These are phyloP conservation scores for Coelopa pilipes DNA, from an alignment of 2,888 invertebrate genomes.

Conservation along the genomic window DNA sequence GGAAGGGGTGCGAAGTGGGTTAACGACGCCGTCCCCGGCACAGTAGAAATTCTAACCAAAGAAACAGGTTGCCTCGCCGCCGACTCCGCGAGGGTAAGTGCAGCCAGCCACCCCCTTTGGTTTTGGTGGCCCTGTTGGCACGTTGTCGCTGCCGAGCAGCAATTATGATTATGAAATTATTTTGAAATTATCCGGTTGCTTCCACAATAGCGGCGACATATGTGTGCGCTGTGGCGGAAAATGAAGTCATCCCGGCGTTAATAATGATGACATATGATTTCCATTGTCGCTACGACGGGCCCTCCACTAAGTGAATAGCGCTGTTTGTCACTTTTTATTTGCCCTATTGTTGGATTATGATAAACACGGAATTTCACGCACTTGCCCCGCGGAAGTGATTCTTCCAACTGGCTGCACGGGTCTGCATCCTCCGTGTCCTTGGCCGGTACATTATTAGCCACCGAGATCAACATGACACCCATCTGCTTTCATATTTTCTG, in stretches of 20 bases:
- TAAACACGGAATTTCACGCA: constrained; percentile 28
- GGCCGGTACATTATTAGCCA: constrained; percentile 64
- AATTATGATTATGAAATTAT: constrained; percentile 65
- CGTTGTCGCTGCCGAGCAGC: constrained; percentile 29
- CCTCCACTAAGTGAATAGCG: constrained; percentile 58
- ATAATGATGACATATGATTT: constrained; percentile 68
- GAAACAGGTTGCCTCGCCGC: constrained; percentile 61
- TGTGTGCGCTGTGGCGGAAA: constrained; percentile 61
- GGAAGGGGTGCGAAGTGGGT: constrained; percentile 17
- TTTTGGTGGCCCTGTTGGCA: constrained; percentile 24
- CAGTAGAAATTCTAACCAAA: constrained; percentile 42
- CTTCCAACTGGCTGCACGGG: too few species aligned
- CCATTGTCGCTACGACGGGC: constrained; percentile 58
- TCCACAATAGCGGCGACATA: constrained; percentile 52
- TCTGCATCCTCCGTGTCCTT: constrained; percentile 51
- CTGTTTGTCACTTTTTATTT: constrained; percentile 56
- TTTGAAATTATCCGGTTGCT: constrained; percentile 63
- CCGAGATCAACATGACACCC: constrained; percentile 45
- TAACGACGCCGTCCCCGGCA: constrained; percentile 31
- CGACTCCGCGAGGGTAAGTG: not conserved
- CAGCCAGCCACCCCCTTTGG: not conserved
- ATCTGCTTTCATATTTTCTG: constrained; percentile 47
- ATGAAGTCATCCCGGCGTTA: constrained; percentile 66
- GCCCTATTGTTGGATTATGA: constrained; percentile 35
- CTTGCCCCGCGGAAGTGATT: constrained; percentile 31